Evolutionary conservation across 2,888 invertebrate genomes (phyloP), one percentile per base, ranked within the genome.

Genomic region (Drosophila anceps): DNA sequence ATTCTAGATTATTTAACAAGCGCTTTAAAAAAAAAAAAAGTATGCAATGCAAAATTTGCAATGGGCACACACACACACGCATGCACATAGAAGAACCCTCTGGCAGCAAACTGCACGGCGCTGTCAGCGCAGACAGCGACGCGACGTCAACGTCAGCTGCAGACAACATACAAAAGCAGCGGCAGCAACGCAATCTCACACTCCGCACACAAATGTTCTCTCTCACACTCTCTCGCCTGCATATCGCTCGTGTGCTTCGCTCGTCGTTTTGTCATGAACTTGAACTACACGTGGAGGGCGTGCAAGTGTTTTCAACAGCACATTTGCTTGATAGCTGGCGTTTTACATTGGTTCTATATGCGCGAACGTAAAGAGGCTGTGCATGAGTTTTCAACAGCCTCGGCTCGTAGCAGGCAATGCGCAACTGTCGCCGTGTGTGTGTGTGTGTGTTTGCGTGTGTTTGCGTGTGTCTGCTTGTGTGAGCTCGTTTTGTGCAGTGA

Each of bases 231-330:
- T 60, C 73, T 59, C 44, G 53, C 46, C 46, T 75, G 71, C 68
- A 69, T 68, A 61, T 70, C 61, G 59, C 50, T 72, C 76, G 73
- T 57, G 66, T 69, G 64, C 41, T 55, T 69, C 75, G 75, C 57
- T 89, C 71, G 73, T 89, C 73, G 73, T 73, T 83, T 82, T 88
- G 69, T 82, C 90, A 85, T 92, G 92, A 92, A 93, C 92, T 92
- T 93, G 92, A 92, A 92, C 92, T 92, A 91, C 93, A 92, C 93
- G 93, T 93, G 93, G 93, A 90, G 93, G 93, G 84, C 84, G 86
- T 91, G 90, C 91, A 90, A 70, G 71, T 58, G 73, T 83, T 92
- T 90, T 88, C 82, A 57, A 90, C 91, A 69, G 58, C 80, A 53
- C 76, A 80, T 61, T 61, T 68, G 78, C 72, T 44, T 46, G 63